Conservation (phyloP, 2,113 vertebrate genomes). For the Anoura caudifer region DNA sequence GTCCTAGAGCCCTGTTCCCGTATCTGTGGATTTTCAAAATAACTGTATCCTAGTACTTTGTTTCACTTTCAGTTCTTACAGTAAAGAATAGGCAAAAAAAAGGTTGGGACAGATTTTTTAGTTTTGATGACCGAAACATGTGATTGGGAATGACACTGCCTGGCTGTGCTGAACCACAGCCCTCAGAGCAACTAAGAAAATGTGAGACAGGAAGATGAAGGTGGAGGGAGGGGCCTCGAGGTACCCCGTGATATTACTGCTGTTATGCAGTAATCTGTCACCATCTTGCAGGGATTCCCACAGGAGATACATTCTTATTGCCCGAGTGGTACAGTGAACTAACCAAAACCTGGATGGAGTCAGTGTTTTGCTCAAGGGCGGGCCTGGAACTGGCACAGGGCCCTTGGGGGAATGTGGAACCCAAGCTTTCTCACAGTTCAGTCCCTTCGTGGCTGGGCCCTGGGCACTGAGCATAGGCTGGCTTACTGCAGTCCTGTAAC, state of each 20-base stretch:
- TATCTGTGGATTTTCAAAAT: background rate
- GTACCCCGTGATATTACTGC: background rate
- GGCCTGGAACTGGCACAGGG: background rate
- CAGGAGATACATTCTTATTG: background rate
- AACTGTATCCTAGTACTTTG: background rate
- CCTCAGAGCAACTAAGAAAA: background rate
- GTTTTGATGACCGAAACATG: background rate
- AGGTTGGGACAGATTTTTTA: background rate
- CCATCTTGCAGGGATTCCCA: rapidly evolving
- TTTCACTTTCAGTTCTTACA: background rate
- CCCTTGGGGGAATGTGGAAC: background rate
- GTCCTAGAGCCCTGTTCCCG: background rate
- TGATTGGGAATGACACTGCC: rapidly evolving
- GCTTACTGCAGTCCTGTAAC: background rate
- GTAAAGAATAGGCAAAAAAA: background rate
- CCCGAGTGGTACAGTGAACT: rapidly evolving
- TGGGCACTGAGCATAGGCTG: background rate
- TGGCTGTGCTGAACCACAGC: rapidly evolving
- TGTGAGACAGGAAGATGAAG: background rate
- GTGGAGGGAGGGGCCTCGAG: too few relatives aligned
- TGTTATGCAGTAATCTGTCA: background rate
- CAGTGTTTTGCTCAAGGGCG: background rate
- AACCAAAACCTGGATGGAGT: background rate
- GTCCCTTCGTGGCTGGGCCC: rapidly evolving
- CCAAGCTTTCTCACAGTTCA: background rate